Conservation (phyloP, 2,113 vertebrate genomes). For the Meles meles region DNA sequence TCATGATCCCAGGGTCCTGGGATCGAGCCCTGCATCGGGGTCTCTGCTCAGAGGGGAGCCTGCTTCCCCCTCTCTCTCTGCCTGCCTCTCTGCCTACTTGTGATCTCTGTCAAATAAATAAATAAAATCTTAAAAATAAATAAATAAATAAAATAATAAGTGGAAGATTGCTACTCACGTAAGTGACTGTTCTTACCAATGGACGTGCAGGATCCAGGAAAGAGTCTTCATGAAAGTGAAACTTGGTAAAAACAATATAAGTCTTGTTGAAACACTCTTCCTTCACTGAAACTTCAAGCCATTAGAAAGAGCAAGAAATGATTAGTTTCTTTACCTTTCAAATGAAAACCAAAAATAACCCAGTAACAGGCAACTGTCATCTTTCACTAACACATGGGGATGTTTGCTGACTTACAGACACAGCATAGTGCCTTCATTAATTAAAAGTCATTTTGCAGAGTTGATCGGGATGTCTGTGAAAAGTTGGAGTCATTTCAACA, state of each 20-base stretch:
- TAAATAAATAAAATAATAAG: neutral
- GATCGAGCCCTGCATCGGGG: too few relatives aligned
- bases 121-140: neutral
- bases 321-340: slow-evolving; percentile 1
- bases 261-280: neutral
- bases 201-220: neutral
- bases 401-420: neutral
- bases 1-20: too few relatives aligned
- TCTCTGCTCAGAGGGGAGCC: too few relatives aligned
- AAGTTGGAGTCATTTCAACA: neutral
- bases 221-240: neutral
- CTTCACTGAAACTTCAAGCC: neutral
- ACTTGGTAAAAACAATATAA: neutral
- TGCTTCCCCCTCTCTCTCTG: neutral
- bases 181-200: neutral
- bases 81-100: too few relatives aligned
- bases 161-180: neutral
- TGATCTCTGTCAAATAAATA: neutral
- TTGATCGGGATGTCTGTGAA: neutral
- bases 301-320: neutral
- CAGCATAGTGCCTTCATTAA: neutral
- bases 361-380: neutral
- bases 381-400: neutral
- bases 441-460: neutral
- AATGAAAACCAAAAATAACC: neutral